Base-by-base conservation (phyloP, 1,140 invertebrate genomes). In the Drosophila yakuba region DNA sequence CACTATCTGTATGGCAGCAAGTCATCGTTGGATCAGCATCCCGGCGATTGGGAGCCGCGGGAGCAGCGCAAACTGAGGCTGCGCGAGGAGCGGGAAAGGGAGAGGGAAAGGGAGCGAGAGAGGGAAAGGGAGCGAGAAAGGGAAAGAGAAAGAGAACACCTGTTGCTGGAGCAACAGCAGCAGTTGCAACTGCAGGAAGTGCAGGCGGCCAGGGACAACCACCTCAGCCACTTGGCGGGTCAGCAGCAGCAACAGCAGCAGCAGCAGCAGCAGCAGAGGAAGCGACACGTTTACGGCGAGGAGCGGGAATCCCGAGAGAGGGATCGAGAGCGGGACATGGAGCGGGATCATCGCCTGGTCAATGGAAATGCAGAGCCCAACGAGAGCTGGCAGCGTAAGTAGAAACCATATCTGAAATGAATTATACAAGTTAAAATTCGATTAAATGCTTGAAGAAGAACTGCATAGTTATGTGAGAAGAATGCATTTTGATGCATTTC, bases 331-430 rank as follows among this genome's bases (percentile, higher is more conserved):
- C 39, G 69, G n/a, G 66, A 74, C 0, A 38, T 47, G 43, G 59
- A 89, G 10, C 78, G 78, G 4, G 81, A 89, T 25, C 85, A 79
- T 43, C 81, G 89, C 17, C 39, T 82, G 57, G 52, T 74, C 25
- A 85, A 91, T 32, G 76, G 78, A 38, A 71, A 61, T 38, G 55
- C 45, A 10, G 83, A 89, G 85, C 96, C 96, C 66, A 95, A 94
- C 45, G 96, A 96, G 67, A 94, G 93, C 78, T 95, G 94, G 94
- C 94, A 94, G 62, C 93, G 92, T 91, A 67, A 92, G 91, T 91
- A 0, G 17, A 20, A 43, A 12, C n/a, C n/a, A 43, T 1, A 43
- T 20, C 15, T 20, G 5, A 12, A 12, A 8, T 32, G 8, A 8
- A 7, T 3, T n/a, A 32, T 32, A 43, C 7, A 8, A 15, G n/a